These are phyloP conservation scores for Heliothis subflexa DNA, from an alignment of 1,140 invertebrate species.

Conservation along the genomic window DNA sequence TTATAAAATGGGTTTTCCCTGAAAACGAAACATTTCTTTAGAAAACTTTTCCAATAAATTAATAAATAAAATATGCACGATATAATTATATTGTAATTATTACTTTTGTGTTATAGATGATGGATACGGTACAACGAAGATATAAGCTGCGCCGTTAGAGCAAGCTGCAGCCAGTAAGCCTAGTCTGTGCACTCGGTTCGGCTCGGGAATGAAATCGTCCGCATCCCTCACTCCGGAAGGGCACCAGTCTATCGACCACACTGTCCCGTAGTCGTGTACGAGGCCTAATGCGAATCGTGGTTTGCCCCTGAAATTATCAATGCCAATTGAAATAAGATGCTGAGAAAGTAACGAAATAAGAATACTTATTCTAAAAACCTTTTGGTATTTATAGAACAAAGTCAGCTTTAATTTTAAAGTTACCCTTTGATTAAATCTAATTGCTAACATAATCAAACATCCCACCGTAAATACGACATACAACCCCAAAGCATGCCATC, in stretches of 20 bases:
- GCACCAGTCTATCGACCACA: constrained; percentile 92
- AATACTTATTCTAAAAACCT: too few species aligned
- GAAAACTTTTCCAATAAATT: neutral
- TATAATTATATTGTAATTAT: constrained; percentile 24
- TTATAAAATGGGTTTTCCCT: constrained; percentile 57
- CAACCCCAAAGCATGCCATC: neutral
- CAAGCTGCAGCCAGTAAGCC: constrained; percentile 90
- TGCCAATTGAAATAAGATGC: too few species aligned
- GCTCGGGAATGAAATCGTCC: neutral
- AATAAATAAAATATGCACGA: constrained; percentile 3
- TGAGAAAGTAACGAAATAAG: too few species aligned
- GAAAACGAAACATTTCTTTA: constrained; percentile 29
- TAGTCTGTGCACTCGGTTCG: constrained; percentile 77
- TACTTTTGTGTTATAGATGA: constrained; percentile 64
- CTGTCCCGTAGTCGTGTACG: constrained; percentile 88
- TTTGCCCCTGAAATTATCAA: constrained; percentile 52
- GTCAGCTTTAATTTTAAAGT: too few species aligned
- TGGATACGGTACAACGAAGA: constrained; percentile 88
- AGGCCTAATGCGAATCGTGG: constrained; percentile 84
- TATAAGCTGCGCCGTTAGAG: constrained; percentile 88
- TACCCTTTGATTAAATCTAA: too few species aligned
- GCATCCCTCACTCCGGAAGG: constrained; percentile 89
- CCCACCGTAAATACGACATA: neutral
- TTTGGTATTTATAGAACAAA: too few species aligned
- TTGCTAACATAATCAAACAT: too few species aligned